Conservation (phyloP, 2,113 vertebrate genomes). For the Ciconia stormi region DNA sequence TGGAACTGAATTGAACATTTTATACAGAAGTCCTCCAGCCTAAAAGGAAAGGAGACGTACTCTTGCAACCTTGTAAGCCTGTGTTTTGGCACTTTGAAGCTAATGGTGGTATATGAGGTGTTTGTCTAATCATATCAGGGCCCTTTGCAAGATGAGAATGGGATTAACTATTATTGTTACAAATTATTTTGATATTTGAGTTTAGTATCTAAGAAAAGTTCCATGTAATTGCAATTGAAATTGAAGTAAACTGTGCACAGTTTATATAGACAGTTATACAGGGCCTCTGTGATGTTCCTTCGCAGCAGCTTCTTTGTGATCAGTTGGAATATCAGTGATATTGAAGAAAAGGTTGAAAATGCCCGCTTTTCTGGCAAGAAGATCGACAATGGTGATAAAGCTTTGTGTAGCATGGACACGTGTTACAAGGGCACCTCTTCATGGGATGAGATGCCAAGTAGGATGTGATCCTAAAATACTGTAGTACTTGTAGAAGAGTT, state of each 20-base stretch:
- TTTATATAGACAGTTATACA: background rate
- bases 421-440: background rate
- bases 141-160: background rate
- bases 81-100: background rate
- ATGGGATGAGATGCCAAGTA: background rate
- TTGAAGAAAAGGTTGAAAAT: background rate
- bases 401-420: accelerated
- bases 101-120: background rate
- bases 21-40: background rate
- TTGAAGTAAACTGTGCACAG: accelerated
- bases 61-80: background rate
- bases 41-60: background rate
- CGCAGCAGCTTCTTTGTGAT: background rate
- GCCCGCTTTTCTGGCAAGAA: accelerated
- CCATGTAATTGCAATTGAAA: background rate
- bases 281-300: background rate
- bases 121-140: background rate
- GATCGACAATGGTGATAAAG: background rate
- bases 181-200: background rate
- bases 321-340: background rate
- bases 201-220: background rate
- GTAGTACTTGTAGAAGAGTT: background rate
- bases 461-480: background rate
- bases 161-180: background rate
- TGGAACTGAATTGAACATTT: background rate